phyloP scores from a whole-genome alignment of 2,888 invertebrate genomes.

The Hofmannophila pseudospretella region DNA sequence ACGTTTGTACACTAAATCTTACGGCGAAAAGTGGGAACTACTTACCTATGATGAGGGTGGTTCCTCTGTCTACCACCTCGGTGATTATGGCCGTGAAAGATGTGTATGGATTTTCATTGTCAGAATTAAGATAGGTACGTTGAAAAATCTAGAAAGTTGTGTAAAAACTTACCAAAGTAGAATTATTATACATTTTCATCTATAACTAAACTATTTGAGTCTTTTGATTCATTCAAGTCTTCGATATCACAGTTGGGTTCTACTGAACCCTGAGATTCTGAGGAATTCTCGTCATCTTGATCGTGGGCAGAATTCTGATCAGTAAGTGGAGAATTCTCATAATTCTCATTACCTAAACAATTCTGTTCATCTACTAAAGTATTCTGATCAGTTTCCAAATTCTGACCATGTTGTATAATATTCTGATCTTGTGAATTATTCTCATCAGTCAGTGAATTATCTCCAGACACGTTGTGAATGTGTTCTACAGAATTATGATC shows the following conservation, averaged over 20 bases:
- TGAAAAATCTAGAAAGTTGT: too few relatives aligned
- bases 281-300: neutral
- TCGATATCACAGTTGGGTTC: slow-evolving; percentile 23
- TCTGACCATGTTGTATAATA: neutral
- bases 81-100: too few relatives aligned
- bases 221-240: slow-evolving; percentile 37
- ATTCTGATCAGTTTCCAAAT: neutral
- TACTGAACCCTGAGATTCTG: slow-evolving; percentile 5
- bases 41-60: too few relatives aligned
- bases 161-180: neutral
- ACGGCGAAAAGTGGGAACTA: too few relatives aligned
- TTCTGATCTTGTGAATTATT: neutral
- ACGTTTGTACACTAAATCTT: too few relatives aligned
- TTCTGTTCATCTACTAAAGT: too few relatives aligned
- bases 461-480: too few relatives aligned
- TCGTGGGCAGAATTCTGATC: neutral
- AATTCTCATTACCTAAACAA: neutral
- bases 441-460: too few relatives aligned
- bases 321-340: neutral
- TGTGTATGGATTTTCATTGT: too few relatives aligned
- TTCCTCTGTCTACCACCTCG: too few relatives aligned
- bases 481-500: neutral
- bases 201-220: slow-evolving; percentile 39
- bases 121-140: too few relatives aligned
- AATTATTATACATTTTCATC: slow-evolving; percentile 30